Evolutionary conservation across 2,888 invertebrate species (phyloP).

Genomic region (Metacarcinus magister): DNA sequence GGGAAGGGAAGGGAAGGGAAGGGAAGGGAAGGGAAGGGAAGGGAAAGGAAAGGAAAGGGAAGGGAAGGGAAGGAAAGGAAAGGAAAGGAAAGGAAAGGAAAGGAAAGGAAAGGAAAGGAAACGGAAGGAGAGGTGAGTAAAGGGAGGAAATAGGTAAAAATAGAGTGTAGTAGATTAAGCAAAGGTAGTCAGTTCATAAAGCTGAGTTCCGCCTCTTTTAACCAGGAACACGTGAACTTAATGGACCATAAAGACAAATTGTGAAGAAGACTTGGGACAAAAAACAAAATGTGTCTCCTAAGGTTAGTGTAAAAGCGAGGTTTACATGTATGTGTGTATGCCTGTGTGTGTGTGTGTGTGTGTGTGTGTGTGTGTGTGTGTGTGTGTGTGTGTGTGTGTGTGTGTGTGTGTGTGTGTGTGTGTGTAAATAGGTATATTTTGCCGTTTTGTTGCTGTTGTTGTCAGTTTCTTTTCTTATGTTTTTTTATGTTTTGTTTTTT

Average conservation of each 20-base stretch:
- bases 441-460: not conserved
- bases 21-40: not conserved
- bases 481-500: not conserved
- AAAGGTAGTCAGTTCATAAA: not conserved
- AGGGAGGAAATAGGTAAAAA: not conserved
- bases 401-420: too few species aligned
- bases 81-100: too few species aligned
- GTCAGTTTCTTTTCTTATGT: not conserved
- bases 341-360: too few species aligned
- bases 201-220: not conserved
- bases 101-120: not conserved
- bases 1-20: not conserved
- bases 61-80: not conserved
- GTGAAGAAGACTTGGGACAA: not conserved
- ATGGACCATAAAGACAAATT: constrained; percentile 2
- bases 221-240: not conserved
- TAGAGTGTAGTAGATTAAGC: not conserved
- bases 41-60: too few species aligned
- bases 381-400: too few species aligned
- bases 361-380: too few species aligned
- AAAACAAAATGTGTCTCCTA: not conserved
- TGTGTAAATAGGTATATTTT: not conserved
- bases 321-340: not conserved
- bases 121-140: not conserved
- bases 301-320: not conserved